Base-by-base conservation (phyloP, 1,140 invertebrate genomes). In the Drosophila subpulchrella region DNA sequence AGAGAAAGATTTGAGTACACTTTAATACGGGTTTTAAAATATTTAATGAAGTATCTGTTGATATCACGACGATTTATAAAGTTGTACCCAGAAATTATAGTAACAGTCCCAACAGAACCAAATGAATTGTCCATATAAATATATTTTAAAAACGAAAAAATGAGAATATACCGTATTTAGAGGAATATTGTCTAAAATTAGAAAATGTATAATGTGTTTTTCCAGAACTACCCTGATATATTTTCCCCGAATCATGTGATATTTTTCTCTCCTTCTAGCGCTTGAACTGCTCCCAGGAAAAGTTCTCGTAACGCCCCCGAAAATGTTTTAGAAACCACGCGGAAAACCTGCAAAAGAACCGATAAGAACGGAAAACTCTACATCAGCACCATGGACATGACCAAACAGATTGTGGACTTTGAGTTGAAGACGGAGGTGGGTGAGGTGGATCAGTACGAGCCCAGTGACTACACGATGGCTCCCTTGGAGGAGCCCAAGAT, bases 371-470 rank as follows among this genome's bases (percentile, higher is more conserved):
- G 38, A 51, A 63, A 42, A 24, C 60, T 13, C 17, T 51, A 15
- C 24, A 27, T 20, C 61, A 68, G 24, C 50, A 75, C 58, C 55
- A 91, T 91, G 90, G 90, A 91, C 72, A 91, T 91, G 86, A 91
- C 90, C 81, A 91, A 91, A 67, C 86, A 91, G 44, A 81, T 91
- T 12, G 79, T 86, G 34, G 90, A 91, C 51, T 91, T 82, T 44
- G 85, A 90, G 11, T 42, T 80, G 44, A 91, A 91, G 56, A 62
- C 74, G 32, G 83, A 85, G 15, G n/a, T 15, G 6, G 7, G 17
- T n/a, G 76, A 79, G 1, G 46, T 32, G 8, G 62, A 71, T 20
- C 76, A 82, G 13, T 84, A 42, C 41, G 81, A 86, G 74, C 34
- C 85, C 7, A 89, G 15, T 51, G 84, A 89, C 34, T 89, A 81